Percentiles rank a stretch among this genome's conserved stretches.
Evolutionary conservation across 1,140 invertebrate genomes (phyloP).

Genomic region (Mya arenaria): DNA sequence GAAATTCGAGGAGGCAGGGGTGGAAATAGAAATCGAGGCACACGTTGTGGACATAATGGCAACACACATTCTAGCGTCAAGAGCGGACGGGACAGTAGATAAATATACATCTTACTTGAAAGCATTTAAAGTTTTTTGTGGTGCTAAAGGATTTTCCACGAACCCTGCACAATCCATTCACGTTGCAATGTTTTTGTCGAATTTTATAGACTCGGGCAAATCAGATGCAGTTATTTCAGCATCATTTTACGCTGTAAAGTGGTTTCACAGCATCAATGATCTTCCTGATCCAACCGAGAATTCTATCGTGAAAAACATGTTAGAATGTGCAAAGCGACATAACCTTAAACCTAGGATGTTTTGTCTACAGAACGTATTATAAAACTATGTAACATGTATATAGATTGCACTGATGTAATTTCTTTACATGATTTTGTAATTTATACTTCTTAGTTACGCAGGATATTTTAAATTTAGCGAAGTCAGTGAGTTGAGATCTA

Average conservation of each 20-base stretch:
- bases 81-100: constrained; percentile 11
- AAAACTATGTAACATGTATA: constrained; percentile 42
- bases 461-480: constrained; percentile 53
- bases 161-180: constrained; percentile 47
- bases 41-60: constrained; percentile 14
- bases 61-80: constrained; percentile 11
- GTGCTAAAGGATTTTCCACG: background rate
- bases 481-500: constrained; percentile 33
- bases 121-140: background rate
- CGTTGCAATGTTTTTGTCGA: constrained; percentile 15
- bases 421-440: background rate
- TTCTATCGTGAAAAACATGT: background rate
- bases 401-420: constrained; percentile 24
- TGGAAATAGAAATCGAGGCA: background rate
- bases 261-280: constrained; percentile 32
- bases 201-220: background rate
- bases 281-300: constrained; percentile 41
- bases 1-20: background rate
- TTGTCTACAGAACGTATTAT: constrained; percentile 10
- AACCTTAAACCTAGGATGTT: constrained; percentile 32
- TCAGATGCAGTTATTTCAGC: constrained; percentile 24
- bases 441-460: constrained; percentile 27
- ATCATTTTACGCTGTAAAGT: constrained; percentile 43
- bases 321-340: constrained; percentile 34
- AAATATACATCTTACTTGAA: constrained; percentile 31